phyloP scores from a whole-genome alignment of 1,140 invertebrate genomes.

The Eumeta japonica region DNA sequence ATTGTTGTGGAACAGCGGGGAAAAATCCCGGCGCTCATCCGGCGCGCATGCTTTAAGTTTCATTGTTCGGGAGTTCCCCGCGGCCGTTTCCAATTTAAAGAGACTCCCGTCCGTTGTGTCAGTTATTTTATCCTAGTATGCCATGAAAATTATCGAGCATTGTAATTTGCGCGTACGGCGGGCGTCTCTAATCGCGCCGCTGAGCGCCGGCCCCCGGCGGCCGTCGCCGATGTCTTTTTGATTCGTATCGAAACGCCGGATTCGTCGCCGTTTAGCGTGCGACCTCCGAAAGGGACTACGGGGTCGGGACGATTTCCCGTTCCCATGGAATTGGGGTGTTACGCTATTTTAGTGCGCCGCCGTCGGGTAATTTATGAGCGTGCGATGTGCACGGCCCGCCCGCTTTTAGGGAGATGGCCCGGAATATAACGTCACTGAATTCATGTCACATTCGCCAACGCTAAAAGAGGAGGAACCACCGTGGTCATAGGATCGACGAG shows the following conservation, averaged over 20 bases:
- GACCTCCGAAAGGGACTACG: too few relatives aligned
- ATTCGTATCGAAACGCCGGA: conserved; percentile 32
- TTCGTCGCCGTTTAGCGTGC: conserved; percentile 41
- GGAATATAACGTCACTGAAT: too few relatives aligned
- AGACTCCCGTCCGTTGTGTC: conserved; percentile 37
- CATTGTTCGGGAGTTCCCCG: conserved; percentile 30
- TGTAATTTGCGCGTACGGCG: conserved; percentile 42
- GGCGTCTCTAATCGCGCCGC: conserved; percentile 31
- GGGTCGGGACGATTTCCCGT: conserved; percentile 28
- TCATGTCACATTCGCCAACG: too few relatives aligned
- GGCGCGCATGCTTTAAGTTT: conserved; percentile 18
- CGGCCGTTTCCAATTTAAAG: conserved; percentile 37
- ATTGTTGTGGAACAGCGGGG: conserved; percentile 44
- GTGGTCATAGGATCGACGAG: too few relatives aligned
- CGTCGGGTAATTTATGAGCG: conserved; percentile 43
- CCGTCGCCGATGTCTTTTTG: conserved; percentile 41
- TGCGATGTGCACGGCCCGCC: conserved; percentile 29
- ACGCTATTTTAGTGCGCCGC: conserved; percentile 51
- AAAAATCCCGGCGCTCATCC: conserved; percentile 45
- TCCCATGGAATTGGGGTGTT: conserved; percentile 48
- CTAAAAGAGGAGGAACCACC: too few relatives aligned
- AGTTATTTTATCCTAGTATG: conserved; percentile 35
- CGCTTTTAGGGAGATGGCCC: conserved; percentile 43
- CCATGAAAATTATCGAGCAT: conserved; percentile 26
- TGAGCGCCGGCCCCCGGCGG: conserved; percentile 22